Percentiles rank a stretch among this genome's conserved stretches.
phyloP scores from a whole-genome alignment of 1,140 invertebrate species.

The Grapholita molesta region DNA sequence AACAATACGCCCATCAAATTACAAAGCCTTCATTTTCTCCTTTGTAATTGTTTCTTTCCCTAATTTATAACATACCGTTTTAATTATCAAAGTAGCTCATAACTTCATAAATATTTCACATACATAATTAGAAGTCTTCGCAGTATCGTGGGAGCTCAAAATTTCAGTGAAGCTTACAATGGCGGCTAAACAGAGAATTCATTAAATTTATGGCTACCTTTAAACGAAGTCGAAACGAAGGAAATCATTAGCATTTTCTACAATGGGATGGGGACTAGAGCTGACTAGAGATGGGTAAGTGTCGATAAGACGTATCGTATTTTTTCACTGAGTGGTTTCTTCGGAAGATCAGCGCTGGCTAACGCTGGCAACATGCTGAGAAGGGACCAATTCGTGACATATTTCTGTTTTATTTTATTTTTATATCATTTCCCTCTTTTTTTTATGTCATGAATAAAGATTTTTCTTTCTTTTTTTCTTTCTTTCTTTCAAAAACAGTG shows the following conservation, averaged over 20 bases:
- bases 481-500: too few relatives aligned
- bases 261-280: slow-evolving; percentile 41
- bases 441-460: too few relatives aligned
- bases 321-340: too few relatives aligned
- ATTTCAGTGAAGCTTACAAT: slow-evolving; percentile 5
- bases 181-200: slow-evolving; percentile 35
- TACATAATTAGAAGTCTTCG: background rate
- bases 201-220: slow-evolving; percentile 58
- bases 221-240: slow-evolving; percentile 45
- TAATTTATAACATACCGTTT: background rate
- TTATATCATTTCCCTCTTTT: too few relatives aligned
- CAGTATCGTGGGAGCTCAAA: slow-evolving; percentile 26
- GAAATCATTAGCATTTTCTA: slow-evolving; percentile 69
- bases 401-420: too few relatives aligned
- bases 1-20: background rate
- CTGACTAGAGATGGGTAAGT: slow-evolving; percentile 22
- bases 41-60: background rate
- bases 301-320: background rate
- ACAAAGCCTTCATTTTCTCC: background rate
- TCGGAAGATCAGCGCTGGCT: too few relatives aligned
- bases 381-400: too few relatives aligned
- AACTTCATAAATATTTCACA: background rate
- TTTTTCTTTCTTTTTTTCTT: too few relatives aligned
- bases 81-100: background rate
- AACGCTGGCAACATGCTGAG: too few relatives aligned